Base-by-base conservation (phyloP, 2,888 invertebrate species). In the Caenorhabditis macrosperma region DNA sequence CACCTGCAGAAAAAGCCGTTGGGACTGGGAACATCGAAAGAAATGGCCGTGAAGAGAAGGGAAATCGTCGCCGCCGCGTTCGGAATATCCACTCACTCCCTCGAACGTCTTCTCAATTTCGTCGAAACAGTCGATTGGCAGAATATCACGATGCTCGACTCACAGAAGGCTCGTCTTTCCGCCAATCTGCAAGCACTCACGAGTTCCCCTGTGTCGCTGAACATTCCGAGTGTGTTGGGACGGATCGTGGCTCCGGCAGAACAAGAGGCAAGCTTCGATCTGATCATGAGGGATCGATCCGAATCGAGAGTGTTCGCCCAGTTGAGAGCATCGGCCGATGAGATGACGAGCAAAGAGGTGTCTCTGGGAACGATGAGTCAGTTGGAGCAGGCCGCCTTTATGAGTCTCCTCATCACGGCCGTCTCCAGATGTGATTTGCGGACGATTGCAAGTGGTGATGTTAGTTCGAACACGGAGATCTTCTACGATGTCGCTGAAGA, bases 401-500 rank as follows among this genome's bases (percentile, higher is more conserved):
- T 71, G 66, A 78, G 78, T 55, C 61, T 78, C n/a, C 12, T 78
- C 6, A 48, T 72, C 35, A 78, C 78, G 22, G 54, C 61, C 41
- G 78, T 66, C 20, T 78, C 78, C 24, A 71, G 28, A 61, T 71
- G 71, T 48, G 78, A 78, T 67, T 55, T 78, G 3, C 28, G 71
- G 33, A 66, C 78, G 0, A 78, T 78, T 52, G 66, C 55, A 9
- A 33, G 71, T 1, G 24, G 38, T 20, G 55, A 78, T 48, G 54
- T 72, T 2, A 9, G 35, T 5, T 41, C 71, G 1, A 60, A 44
- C 30, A 78, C 78, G 1, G 68, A 78, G 24, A 60, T 78, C 30
- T 66, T 72, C 61, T 78, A 78, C 54, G 78, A 78, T 46, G 60
- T 78, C 7, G 68, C 63, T 15, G 78, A 78, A 28, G 78, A 78